Percentiles rank a stretch among this genome's conserved stretches.
These are phyloP conservation scores for Drosophila ananassae DNA, from an alignment of 1,140 invertebrate genomes.

Conservation along the genomic window DNA sequence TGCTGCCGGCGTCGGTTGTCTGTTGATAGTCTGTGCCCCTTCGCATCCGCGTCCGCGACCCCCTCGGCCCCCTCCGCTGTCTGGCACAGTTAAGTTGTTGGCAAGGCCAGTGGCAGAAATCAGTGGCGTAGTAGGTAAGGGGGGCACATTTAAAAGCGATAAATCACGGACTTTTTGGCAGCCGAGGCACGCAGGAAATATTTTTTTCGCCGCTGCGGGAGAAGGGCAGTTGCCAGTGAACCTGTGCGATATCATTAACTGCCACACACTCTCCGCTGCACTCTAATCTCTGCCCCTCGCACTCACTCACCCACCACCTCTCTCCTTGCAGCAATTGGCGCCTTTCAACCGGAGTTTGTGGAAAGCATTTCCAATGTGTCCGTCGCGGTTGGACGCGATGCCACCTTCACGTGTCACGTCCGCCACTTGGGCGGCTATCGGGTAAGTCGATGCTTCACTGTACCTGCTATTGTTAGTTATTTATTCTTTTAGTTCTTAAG, in stretches of 20 bases:
- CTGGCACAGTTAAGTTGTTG: constrained; percentile 62
- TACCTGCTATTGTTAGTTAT: background rate
- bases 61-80: background rate
- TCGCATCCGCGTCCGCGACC: too few relatives aligned
- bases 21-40: constrained; percentile 8
- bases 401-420: constrained; percentile 93
- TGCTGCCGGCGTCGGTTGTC: constrained; percentile 35
- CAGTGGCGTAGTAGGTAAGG: constrained; percentile 11
- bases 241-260: constrained; percentile 75
- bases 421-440: constrained; percentile 94
- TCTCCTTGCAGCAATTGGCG: constrained; percentile 83
- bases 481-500: background rate
- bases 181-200: constrained; percentile 25
- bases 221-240: constrained; percentile 30
- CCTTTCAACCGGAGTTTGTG: constrained; percentile 93
- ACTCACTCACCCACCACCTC: background rate
- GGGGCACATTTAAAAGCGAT: constrained; percentile 79
- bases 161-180: constrained; percentile 77
- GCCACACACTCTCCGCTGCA: constrained; percentile 40
- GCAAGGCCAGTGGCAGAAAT: constrained; percentile 35
- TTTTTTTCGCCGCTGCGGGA: background rate
- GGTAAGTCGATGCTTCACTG: constrained; percentile 86
- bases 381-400: constrained; percentile 92
- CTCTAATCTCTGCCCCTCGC: constrained; percentile 59
- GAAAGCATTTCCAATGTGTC: constrained; percentile 93